Base-by-base conservation (phyloP, 2,888 invertebrate species). In the Sclerodermus sp. region DNA sequence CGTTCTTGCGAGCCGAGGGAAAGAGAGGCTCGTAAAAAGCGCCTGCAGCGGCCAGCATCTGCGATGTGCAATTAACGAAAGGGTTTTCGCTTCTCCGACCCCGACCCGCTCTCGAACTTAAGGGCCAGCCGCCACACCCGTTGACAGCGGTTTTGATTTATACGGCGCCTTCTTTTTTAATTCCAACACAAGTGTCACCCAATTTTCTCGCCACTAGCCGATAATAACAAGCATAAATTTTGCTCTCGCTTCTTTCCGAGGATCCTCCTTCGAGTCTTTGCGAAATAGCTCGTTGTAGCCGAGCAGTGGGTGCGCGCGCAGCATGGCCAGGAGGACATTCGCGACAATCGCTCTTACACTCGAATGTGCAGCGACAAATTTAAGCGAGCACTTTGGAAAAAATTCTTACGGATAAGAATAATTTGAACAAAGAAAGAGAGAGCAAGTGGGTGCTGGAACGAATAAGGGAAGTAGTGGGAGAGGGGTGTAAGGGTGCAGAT, bases 11-110 rank as follows among this genome's bases (percentile, higher is more conserved):
- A n/a, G 57, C 30, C 48, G 47, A 50, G 44, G 51, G 16, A 30
- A 16, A 10, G 31, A 58, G 58, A 48, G 46, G 61, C 60, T 67
- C 67, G 68, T 66, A 71, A 71, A 68, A 62, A 68, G 62, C 55
- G 67, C 55, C 60, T 57, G 68, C 67, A 68, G 67, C 70, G 64
- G 52, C 34, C 67, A 60, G 65, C 73, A 73, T 75, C 73, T 72
- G 73, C 66, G 70, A 69, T 69, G 66, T 61, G 70, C 70, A 77
- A 77, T 77, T 77, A 76, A 77, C 73, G 68, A 71, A 76, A 76
- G 75, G 75, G 75, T 74, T 77, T 66, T 66, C 65, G 57, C 57
- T 57, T 55, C 41, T 42, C 51, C 52, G 51, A 47, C 41, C 51
- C 47, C 44, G 29, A 14, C 46, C 5, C 42, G 47, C 32, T 18